A percentile compares a stretch with the other conserved stretches of the same genome.
These are phyloP conservation scores for Blera fallax DNA, from an alignment of 2,888 invertebrate genomes.

Conservation along the genomic window DNA sequence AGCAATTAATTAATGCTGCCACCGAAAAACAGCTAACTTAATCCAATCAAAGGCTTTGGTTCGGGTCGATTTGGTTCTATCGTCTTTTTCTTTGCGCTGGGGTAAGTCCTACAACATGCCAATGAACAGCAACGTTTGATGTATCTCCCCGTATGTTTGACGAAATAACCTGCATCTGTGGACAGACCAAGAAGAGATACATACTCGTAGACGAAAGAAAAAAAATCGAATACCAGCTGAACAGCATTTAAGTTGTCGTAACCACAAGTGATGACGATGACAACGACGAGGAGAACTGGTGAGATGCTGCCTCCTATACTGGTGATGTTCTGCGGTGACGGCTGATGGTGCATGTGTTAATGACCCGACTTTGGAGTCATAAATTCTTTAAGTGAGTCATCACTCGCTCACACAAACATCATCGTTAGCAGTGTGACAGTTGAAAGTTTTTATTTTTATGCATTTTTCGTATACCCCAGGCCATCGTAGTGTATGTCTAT, in stretches of 20 bases:
- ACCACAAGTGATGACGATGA: constrained; percentile 7
- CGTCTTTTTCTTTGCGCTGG: not conserved
- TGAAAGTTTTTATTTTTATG: constrained; percentile 4
- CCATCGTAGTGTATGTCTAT: not conserved
- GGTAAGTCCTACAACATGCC: not conserved
- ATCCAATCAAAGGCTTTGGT: constrained; percentile 32
- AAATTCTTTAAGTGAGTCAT: constrained; percentile 60
- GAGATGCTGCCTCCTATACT: not conserved
- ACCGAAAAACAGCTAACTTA: constrained; percentile 4
- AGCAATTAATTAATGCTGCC: constrained; percentile 49
- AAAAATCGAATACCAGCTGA: not conserved
- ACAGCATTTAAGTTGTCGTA: constrained; percentile 22
- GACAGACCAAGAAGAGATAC: not conserved
- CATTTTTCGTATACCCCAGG: constrained; percentile 36
- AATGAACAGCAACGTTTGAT: not conserved
- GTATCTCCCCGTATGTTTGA: not conserved
- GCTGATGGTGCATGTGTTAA: constrained; percentile 59
- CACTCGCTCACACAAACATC: constrained; percentile 23
- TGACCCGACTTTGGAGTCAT: constrained; percentile 48
- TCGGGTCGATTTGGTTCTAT: not conserved
- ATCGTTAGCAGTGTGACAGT: constrained; percentile 31
- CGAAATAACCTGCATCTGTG: not conserved
- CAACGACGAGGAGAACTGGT: not conserved
- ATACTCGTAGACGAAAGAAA: not conserved
- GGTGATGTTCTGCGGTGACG: constrained; percentile 20